phyloP scores from a whole-genome alignment of 1,140 invertebrate genomes.

The Thaumatotibia leucotreta region DNA sequence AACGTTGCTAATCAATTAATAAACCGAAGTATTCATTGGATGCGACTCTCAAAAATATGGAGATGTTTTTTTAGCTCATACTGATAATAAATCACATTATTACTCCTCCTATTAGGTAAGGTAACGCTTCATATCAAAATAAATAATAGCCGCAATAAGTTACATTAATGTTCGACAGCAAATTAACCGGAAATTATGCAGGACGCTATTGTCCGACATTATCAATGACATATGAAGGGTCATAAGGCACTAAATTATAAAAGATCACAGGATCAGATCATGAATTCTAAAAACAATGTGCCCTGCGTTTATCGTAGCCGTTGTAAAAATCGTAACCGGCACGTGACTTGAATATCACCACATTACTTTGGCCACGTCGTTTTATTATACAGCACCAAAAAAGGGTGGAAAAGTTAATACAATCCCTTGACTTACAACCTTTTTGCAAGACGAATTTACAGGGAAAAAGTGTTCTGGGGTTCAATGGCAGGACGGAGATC shows the following conservation, averaged over 20 bases:
- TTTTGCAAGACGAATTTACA: neutral
- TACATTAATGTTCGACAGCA: neutral
- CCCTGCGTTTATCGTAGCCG: neutral
- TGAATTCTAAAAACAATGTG: slow-evolving; percentile 14
- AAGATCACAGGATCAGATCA: neutral
- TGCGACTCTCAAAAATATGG: too few relatives aligned
- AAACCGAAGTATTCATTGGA: too few relatives aligned
- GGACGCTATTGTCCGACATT: neutral
- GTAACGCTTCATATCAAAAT: neutral
- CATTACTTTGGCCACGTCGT: neutral
- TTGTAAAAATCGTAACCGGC: slow-evolving; percentile 12
- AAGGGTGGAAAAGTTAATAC: neutral
- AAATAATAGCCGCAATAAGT: neutral
- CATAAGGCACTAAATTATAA: neutral
- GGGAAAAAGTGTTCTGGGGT: neutral
- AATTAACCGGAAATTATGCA: slow-evolving; percentile 1
- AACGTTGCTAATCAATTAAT: too few relatives aligned
- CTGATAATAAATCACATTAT: neutral
- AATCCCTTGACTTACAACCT: neutral
- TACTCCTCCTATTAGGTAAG: neutral
- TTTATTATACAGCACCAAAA: neutral
- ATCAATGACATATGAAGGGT: slow-evolving; percentile 7
- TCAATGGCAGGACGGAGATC: neutral
- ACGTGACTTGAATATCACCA: neutral
- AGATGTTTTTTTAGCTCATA: too few relatives aligned